Evolutionary conservation across 1,140 invertebrate genomes (phyloP), one percentile per base, ranked within the genome.

Genomic region (Ooceraea biroi): DNA sequence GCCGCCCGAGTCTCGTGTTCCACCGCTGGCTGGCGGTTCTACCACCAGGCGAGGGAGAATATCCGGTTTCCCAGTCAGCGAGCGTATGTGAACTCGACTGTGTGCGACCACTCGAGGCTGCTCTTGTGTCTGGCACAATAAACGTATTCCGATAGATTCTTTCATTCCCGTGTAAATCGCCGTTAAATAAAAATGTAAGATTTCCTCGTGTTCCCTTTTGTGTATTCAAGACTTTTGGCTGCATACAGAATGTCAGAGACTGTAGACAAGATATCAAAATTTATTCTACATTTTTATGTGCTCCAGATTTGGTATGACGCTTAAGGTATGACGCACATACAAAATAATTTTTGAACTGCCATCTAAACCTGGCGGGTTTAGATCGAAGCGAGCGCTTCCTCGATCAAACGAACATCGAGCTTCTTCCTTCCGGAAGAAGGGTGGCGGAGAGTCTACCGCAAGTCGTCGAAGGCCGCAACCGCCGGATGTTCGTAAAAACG

Each of bases 401-500:
- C 44, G 17, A 76, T 65, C 36, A 44, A 44, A 60, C 12, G 50
- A 77, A 66, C 19, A 50, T 66, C 27, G 10, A 60, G 30, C n/a
- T 44, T 65, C 41, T 0, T 25, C 11, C 36, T 19, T 73, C 12
- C 25, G 27, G n/a, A 69, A 63, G 27, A 22, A 41, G 82, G 73
- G 27, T 46, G 27, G 14, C 19, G 61, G 69, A 77, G 76, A 71
- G 72, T 85, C 72, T 44, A 17, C 63, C 48, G 78, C 69, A n/a
- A 68, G 44, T 60, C 46, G 22, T 52, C 41, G 65, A 66, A 63
- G 30, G 22, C 5, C 57, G 65, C 58, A 84, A 72, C n/a, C 57
- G 72, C 58, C 66, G 83, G 27, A 30, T 57, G 61, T 88, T 85
- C 52, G 55, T 83, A 78, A 83, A 85, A 88, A 71, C 50, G 58